These are phyloP conservation scores for Poicephalus meyeri DNA, from an alignment of 2,113 vertebrate genomes.

Conservation along the genomic window DNA sequence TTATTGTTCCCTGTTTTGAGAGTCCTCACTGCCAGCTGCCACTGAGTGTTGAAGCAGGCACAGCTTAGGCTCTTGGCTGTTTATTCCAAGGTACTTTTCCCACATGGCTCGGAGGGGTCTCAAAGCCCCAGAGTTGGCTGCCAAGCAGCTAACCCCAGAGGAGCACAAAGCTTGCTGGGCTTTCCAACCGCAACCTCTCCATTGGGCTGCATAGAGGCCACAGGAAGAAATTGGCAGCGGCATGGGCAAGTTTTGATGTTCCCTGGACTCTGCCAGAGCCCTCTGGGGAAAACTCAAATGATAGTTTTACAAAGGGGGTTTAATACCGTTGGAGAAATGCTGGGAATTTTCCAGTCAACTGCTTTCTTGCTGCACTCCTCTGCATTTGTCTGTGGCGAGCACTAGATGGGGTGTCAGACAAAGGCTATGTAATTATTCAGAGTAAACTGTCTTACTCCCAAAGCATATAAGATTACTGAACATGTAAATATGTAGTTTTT, in stretches of 20 bases:
- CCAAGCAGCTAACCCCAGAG: not conserved
- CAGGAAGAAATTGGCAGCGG: not conserved
- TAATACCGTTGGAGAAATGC: not conserved
- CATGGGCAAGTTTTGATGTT: not conserved
- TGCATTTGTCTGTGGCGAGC: not conserved
- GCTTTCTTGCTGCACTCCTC: not conserved
- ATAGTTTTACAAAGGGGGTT: not conserved
- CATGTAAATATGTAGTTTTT: no score
- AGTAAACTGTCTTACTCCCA: no score
- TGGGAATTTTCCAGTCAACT: not conserved
- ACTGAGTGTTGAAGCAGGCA: not conserved
- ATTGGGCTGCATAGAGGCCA: not conserved
- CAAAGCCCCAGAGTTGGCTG: not conserved
- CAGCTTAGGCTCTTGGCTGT: not conserved
- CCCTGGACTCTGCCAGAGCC: not conserved
- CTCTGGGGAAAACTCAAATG: not conserved
- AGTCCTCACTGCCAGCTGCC: not conserved
- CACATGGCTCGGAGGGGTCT: not conserved
- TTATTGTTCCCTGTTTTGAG: rapidly evolving
- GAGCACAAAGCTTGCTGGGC: not conserved
- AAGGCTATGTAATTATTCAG: no score
- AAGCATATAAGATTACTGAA: no score
- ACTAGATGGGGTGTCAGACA: slow-evolving; percentile 37
- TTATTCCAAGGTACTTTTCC: not conserved
- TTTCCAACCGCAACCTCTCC: not conserved